Evolutionary conservation across 2,113 vertebrate species (phyloP), one percentile per base, ranked within the genome.

Genomic region (Mus musculus): DNA sequence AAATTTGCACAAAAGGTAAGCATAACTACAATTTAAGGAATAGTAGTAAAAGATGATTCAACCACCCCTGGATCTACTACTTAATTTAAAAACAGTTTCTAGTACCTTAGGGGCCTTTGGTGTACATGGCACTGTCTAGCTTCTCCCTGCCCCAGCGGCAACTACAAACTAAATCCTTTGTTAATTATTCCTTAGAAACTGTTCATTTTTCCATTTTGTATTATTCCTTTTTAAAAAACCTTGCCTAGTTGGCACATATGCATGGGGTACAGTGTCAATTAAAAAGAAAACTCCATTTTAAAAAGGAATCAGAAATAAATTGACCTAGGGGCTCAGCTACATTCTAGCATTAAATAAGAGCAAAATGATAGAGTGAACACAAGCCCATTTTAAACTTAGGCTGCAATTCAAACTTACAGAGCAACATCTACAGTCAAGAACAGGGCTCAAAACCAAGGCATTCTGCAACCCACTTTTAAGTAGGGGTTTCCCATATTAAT

Each of bases 1-100:
- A 91, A 86, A 91, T 77, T 93, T 67, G 54, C 22, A 94, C 26
- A 91, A 76, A 96, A 89, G 30, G 77, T 69, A 90, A 89, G 33
- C 4, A 77, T 59, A 19, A 14, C 36, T 67, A 52, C 5, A 88
- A 30, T 59, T 94, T 82, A 95, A 71, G 30, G 5, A 91, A 65
- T 85, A 80, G 90, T 88, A 96, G 84, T 65, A 81, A 94, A 84
- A 91, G 65, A 94, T 69, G 67, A 96, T 59, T 26, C 36, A 94
- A 78, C 11, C 20, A 90, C 16, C 69, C 42, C 13, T 90, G 1
- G 69, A 93, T 39, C 63, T 20, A 77, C 20, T 24, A 90, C 5
- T 65, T 56, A 94, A n/a, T 56, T 92, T 78, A 90, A 91, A 95
- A 92, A 46, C 6, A 88, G 39, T 56, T 81, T 85, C 90, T 42